Percentiles rank a stretch among this genome's conserved stretches.
Conservation (phyloP, 2,797 vertebrate species). For the Synaphobranchus kaupii region DNA sequence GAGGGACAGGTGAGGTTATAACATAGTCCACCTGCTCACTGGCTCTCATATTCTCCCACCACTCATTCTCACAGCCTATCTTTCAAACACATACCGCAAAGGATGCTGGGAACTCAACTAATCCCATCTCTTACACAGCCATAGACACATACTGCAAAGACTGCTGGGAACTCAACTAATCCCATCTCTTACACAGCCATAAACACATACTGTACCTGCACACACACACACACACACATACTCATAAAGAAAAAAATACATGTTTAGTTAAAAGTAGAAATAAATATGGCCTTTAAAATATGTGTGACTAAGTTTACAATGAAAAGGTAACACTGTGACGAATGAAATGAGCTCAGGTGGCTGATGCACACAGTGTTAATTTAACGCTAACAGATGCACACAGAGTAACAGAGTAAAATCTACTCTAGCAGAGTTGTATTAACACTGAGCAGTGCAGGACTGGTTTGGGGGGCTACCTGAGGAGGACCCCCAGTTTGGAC, state of each 20-base stretch:
- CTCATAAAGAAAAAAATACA: too few species aligned
- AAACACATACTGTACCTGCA: too few species aligned
- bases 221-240: not conserved
- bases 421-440: not conserved
- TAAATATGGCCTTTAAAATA: too few species aligned
- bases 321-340: not conserved
- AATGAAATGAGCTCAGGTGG: too few species aligned
- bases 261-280: not conserved
- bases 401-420: not conserved
- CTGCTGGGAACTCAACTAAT: not conserved
- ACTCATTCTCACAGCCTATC: too few species aligned
- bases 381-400: too few species aligned
- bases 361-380: too few species aligned
- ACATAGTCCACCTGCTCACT: not conserved
- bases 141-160: not conserved
- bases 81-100: too few species aligned
- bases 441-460: not conserved
- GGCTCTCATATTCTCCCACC: too few species aligned
- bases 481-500: conserved; percentile 80
- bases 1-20: not conserved
- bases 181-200: not conserved
- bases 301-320: too few species aligned
- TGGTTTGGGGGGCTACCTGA: conserved; percentile 73
- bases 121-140: not conserved
- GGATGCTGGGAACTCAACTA: not conserved